A percentile compares a stretch with the other conserved stretches of the same genome.
These are phyloP conservation scores for Apotomis betuletana DNA, from an alignment of 2,888 invertebrate species.

Conservation along the genomic window DNA sequence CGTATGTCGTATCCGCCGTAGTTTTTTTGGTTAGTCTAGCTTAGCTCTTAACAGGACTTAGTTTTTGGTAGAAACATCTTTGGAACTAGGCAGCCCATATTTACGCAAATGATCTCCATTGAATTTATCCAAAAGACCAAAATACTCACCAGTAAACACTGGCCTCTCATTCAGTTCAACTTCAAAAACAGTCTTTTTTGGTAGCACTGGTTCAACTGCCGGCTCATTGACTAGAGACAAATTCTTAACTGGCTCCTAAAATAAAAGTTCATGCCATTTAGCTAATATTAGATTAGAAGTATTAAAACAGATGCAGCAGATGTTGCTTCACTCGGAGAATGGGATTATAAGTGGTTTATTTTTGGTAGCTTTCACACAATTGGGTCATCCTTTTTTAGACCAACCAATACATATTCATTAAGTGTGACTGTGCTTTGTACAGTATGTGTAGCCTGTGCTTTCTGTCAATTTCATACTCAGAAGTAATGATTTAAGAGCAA, in stretches of 20 bases:
- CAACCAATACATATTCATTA: no score
- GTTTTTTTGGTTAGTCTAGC: no score
- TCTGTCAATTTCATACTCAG: no score
- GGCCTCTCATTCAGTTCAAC: conserved; percentile 59
- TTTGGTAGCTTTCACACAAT: neutral
- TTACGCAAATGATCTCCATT: no score
- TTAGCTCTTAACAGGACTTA: no score
- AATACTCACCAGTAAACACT: conserved; percentile 63
- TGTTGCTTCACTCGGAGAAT: conserved; percentile 9
- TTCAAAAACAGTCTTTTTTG: conserved; percentile 57
- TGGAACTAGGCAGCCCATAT: no score
- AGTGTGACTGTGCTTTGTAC: no score
- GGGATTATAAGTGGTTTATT: conserved; percentile 18
- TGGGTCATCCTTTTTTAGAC: no score
- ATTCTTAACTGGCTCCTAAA: conserved; percentile 65
- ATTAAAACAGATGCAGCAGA: neutral
- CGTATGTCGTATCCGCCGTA: no score
- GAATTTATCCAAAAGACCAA: neutral
- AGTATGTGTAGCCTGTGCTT: no score
- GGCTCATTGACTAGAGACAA: conserved; percentile 67
- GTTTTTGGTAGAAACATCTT: no score
- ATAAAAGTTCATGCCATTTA: conserved; percentile 35
- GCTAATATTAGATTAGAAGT: conserved; percentile 10
- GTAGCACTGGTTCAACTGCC: conserved; percentile 47
- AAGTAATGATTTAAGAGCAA: no score